Conservation (phyloP, 2,797 vertebrate species). For the Coreius guichenoti region DNA sequence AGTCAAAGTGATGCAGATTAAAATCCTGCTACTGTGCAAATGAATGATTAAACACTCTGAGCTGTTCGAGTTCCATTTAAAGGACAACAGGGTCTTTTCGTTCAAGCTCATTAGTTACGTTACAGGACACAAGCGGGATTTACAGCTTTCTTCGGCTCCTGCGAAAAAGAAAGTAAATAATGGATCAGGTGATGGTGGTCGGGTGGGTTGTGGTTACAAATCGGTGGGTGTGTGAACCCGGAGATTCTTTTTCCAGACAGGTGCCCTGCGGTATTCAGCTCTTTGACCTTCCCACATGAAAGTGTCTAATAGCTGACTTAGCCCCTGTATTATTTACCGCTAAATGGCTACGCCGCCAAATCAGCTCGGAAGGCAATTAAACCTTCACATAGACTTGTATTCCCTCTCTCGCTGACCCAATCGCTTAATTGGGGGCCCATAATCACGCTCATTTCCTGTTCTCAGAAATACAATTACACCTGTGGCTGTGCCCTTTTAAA, state of each 20-base stretch:
- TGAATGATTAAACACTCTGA: constrained; percentile 51
- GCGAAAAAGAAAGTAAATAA: constrained; percentile 46
- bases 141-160: constrained; percentile 24
- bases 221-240: constrained; percentile 10
- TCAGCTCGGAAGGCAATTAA: constrained; percentile 54
- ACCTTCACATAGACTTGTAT: background rate
- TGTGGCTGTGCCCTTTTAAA: constrained; percentile 53
- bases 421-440: constrained; percentile 55
- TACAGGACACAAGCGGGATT: constrained; percentile 31
- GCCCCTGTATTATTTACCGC: constrained; percentile 48
- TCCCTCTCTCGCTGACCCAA: constrained; percentile 49
- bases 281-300: constrained; percentile 54
- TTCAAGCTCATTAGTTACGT: constrained; percentile 58
- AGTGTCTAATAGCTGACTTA: constrained; percentile 50
- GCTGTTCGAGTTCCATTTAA: constrained; percentile 54
- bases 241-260: constrained; percentile 36
- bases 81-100: constrained; percentile 59
- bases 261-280: constrained; percentile 20
- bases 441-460: constrained; percentile 60
- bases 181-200: constrained; percentile 30
- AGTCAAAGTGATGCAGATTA: constrained; percentile 56
- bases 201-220: constrained; percentile 12
- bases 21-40: constrained; percentile 52
- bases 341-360: constrained; percentile 50
- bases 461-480: constrained; percentile 58